Conservation (phyloP, 1,140 invertebrate genomes). For the Saccostrea glomerata region DNA sequence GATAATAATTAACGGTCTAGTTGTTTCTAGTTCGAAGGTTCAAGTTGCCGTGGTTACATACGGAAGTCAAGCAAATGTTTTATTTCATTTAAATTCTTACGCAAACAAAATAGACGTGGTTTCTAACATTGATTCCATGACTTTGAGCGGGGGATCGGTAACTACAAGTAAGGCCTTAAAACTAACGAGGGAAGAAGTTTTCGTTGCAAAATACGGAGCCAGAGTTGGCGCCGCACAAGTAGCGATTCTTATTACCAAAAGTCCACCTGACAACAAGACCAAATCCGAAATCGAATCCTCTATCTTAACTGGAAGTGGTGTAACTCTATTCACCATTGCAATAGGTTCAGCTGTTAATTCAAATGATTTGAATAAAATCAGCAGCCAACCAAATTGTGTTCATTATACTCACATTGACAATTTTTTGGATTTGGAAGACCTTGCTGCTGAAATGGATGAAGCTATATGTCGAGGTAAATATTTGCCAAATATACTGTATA, state of each 20-base stretch:
- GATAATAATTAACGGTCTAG: background rate
- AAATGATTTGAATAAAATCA: background rate
- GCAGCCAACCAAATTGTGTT: constrained; percentile 18
- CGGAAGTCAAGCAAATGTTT: constrained; percentile 3
- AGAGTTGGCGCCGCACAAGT: background rate
- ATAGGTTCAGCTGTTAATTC: background rate
- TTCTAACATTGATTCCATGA: background rate
- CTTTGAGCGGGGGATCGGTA: background rate
- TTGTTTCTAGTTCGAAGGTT: background rate
- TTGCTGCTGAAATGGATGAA: constrained; percentile 7
- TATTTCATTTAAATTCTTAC: constrained; percentile 6
- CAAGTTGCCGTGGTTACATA: constrained; percentile 14
- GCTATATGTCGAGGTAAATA: constrained; percentile 14
- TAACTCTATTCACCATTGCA: background rate
- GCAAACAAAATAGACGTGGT: constrained; percentile 29
- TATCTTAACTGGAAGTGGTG: background rate
- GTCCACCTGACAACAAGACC: constrained; percentile 3
- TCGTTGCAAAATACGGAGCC: background rate
- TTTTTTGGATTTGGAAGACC: background rate
- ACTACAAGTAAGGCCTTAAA: background rate
- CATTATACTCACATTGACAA: background rate
- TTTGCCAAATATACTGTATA: background rate
- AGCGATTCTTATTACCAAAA: constrained; percentile 16
- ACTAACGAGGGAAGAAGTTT: constrained; percentile 27
- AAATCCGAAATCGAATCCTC: background rate